Conservation (phyloP, 2,888 invertebrate genomes). For the Parascotia fuliginaria region DNA sequence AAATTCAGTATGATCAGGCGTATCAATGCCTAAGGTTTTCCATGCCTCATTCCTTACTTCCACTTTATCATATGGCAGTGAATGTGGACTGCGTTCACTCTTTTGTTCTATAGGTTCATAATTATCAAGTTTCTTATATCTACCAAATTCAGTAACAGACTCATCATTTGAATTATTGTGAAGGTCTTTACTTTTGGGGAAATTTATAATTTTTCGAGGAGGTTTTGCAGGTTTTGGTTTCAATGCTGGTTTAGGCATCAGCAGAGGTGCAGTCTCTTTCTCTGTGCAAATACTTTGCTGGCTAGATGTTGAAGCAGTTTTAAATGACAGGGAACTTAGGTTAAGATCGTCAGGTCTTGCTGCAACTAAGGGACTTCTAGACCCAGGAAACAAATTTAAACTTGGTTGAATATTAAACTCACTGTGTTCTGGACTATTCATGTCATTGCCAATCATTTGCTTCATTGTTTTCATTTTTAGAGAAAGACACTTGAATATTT, state of each 20-base stretch:
- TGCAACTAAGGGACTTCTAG: constrained; percentile 92
- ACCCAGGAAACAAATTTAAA: constrained; percentile 92
- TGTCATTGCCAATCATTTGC: constrained; percentile 90
- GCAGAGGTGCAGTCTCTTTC: constrained; percentile 73
- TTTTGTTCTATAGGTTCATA: constrained; percentile 82
- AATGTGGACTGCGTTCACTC: constrained; percentile 73
- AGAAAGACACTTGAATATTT: constrained; percentile 92
- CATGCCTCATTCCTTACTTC: constrained; percentile 92
- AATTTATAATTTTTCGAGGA: constrained; percentile 84
- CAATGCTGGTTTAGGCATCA: constrained; percentile 84
- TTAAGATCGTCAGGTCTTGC: constrained; percentile 79
- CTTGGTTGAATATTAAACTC: constrained; percentile 91
- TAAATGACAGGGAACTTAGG: constrained; percentile 77
- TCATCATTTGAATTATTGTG: constrained; percentile 77
- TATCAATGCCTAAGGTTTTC: constrained; percentile 91
- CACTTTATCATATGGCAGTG: constrained; percentile 89
- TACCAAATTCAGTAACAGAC: constrained; percentile 72
- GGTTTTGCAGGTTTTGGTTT: constrained; percentile 88
- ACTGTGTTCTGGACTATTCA: constrained; percentile 88
- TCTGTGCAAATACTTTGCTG: constrained; percentile 71
- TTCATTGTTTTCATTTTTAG: constrained; percentile 95
- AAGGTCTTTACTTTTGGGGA: constrained; percentile 72
- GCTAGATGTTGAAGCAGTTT: constrained; percentile 74
- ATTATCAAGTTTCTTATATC: constrained; percentile 83
- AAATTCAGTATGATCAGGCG: constrained; percentile 90